These are phyloP conservation scores for Miniopterus natalensis DNA, from an alignment of 2,113 vertebrate species.

Conservation along the genomic window DNA sequence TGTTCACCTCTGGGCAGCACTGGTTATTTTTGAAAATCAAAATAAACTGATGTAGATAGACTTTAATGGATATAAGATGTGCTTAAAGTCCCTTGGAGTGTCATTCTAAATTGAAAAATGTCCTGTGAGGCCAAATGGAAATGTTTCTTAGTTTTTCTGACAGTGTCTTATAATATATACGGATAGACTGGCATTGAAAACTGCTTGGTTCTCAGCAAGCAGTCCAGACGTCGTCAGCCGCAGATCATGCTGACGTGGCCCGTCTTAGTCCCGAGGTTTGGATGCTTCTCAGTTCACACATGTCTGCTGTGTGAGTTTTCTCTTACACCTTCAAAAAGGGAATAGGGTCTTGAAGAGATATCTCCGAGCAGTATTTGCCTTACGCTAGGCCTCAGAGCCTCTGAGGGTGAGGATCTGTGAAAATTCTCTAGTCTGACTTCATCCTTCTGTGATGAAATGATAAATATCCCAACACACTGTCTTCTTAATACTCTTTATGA, in stretches of 20 bases:
- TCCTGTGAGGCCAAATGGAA: neutral
- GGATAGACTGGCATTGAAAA: neutral
- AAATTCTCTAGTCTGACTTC: neutral
- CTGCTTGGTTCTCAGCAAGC: neutral
- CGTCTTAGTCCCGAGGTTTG: neutral
- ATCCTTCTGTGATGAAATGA: neutral
- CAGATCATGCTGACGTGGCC: neutral
- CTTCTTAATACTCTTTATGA: neutral
- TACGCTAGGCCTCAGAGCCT: neutral
- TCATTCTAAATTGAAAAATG: neutral
- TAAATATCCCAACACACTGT: neutral
- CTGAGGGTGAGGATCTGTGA: neutral
- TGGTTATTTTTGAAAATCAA: constrained; percentile 3
- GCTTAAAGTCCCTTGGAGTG: neutral
- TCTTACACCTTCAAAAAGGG: neutral
- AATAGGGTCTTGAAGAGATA: neutral
- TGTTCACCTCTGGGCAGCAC: neutral
- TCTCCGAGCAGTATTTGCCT: neutral
- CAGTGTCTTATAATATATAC: neutral
- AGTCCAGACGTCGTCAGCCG: neutral
- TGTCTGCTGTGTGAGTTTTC: neutral
- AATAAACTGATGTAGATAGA: neutral
- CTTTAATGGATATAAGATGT: neutral
- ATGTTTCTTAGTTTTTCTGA: constrained; percentile 5
- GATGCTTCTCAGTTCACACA: neutral